These are phyloP conservation scores for Scaptomyza pallida DNA, from an alignment of 1,140 invertebrate species.

Conservation along the genomic window DNA sequence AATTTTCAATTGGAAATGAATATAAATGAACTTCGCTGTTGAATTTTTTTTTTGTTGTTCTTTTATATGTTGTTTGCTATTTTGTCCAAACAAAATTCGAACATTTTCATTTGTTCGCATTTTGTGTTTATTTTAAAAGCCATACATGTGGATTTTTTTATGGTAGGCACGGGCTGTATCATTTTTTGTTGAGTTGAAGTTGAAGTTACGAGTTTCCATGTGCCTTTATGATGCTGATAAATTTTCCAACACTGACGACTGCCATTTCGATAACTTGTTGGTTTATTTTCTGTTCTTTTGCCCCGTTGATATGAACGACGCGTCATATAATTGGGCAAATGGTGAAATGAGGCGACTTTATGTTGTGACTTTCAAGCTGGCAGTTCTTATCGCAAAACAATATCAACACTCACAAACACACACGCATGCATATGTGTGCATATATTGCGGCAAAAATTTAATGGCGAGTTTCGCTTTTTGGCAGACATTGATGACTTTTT, in stretches of 20 bases:
- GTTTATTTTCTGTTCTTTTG: too few relatives aligned
- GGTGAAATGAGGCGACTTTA: conserved; percentile 13
- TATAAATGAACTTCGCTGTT: conserved; percentile 54
- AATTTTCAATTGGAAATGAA: conserved; percentile 46
- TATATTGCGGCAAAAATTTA: conserved; percentile 73
- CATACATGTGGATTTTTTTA: conserved; percentile 34
- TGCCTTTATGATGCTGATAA: conserved; percentile 57
- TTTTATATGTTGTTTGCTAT: conserved; percentile 33
- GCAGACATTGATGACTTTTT: conserved; percentile 82
- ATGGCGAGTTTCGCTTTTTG: conserved; percentile 67
- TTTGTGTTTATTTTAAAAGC: conserved; percentile 35
- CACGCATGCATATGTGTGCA: conserved; percentile 5
- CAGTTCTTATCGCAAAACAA: conserved; percentile 46
- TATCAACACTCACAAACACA: conserved; percentile 45
- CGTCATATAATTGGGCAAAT: conserved; percentile 50
- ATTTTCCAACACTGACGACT: conserved; percentile 42
- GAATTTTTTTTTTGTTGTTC: conserved; percentile 28
- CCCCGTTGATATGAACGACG: conserved; percentile 27
- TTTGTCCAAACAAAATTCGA: conserved; percentile 11
- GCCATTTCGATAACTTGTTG: conserved; percentile 37
- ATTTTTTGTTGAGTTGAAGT: conserved; percentile 33
- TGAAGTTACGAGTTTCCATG: conserved; percentile 11
- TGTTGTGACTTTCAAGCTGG: conserved; percentile 20
- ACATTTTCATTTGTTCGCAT: conserved; percentile 11
- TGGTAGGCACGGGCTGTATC: conserved; percentile 19